A percentile compares a stretch with the other conserved stretches of the same genome.
Evolutionary conservation across 2,113 vertebrate species (phyloP).

Genomic region (Alosa alosa): DNA sequence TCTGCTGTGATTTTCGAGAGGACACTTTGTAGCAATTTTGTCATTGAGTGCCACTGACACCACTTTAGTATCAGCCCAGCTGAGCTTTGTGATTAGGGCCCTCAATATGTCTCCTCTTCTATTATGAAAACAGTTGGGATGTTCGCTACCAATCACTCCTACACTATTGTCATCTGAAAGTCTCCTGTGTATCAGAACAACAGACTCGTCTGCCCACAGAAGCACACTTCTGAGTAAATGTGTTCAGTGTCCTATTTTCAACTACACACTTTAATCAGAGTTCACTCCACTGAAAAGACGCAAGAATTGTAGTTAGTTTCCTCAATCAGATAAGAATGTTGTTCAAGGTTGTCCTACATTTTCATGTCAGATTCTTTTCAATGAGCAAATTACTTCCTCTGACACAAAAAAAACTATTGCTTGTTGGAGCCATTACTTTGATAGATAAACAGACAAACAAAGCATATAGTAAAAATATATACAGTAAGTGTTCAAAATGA

Average conservation of each 20-base stretch:
- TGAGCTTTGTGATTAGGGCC: slow-evolving; percentile 10
- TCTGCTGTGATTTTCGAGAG: not conserved
- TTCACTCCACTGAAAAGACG: not conserved
- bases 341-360: too few relatives aligned
- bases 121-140: not conserved
- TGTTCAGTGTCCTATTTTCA: not conserved
- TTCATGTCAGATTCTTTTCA: not conserved
- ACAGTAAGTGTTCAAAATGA: too few relatives aligned
- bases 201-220: not conserved
- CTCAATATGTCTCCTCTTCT: not conserved
- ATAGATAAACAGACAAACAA: not conserved
- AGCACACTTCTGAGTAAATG: not conserved
- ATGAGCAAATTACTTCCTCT: not conserved
- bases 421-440: not conserved
- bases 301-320: not conserved
- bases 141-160: not conserved
- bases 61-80: not conserved
- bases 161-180: not conserved
- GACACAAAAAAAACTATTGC: not conserved
- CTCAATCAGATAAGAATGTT: not conserved
- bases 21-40: not conserved
- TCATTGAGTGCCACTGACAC: not conserved
- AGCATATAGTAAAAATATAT: too few relatives aligned
- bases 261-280: not conserved
- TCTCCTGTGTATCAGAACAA: not conserved